Evolutionary conservation across 2,888 invertebrate species (phyloP), one percentile per base, ranked within the genome.

Genomic region (Zaprionus lineosus): DNA sequence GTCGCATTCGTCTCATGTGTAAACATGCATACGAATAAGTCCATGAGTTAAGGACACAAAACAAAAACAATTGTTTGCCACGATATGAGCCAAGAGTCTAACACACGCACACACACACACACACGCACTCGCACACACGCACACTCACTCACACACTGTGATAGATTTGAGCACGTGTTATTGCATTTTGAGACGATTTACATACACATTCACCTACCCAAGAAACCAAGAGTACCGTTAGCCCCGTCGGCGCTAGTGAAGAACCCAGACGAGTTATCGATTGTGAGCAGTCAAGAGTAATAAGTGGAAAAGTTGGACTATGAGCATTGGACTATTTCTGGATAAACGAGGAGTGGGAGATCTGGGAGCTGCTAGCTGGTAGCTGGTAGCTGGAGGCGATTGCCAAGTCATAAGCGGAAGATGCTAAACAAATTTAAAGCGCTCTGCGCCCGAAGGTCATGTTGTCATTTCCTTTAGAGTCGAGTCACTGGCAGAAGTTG

Each of bases 371-470:
- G n/a, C n/a, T n/a, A n/a, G n/a, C n/a, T n/a, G n/a, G n/a, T n/a
- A n/a, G n/a, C n/a, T n/a, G n/a, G n/a, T n/a, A 69, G 58, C 62
- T 67, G 46, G 47, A 44, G 65, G 72, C 65, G 63, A 76, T 67
- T 81, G 84, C 69, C 81, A 60, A 70, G 83, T 74, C 62, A 86
- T 66, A 76, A 76, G 68, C 86, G 86, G 82, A 84, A 84, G 74
- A 73, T 76, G 74, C 74, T 86, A 69, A 86, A 48, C 84, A 79
- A 86, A 86, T 79, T 84, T 86, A 76, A 84, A 52, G 73, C 58
- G 46, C 62, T 31, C 53, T 62, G 52, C 62, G 84, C 66, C 82
- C 79, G 75, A 79, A 84, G 79, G 79, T 84, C 79, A 86, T 81
- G 69, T 76, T 82, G 74, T 66, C 65, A 76, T 72, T 79, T 84